phyloP scores from a whole-genome alignment of 2,113 vertebrate species.

The Solenodon paradoxus region DNA sequence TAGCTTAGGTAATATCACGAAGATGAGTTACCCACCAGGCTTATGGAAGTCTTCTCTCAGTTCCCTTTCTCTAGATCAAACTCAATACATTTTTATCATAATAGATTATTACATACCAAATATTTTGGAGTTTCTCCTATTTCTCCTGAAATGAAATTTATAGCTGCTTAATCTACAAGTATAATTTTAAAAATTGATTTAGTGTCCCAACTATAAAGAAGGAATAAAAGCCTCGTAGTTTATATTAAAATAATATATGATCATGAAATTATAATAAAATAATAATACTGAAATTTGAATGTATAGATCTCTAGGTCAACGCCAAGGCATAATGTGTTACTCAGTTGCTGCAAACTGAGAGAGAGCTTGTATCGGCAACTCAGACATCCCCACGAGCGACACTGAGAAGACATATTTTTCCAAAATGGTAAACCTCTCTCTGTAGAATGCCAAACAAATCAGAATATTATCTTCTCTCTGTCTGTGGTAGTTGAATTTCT shows the following conservation, averaged over 20 bases:
- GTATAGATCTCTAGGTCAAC: not conserved
- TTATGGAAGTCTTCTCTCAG: not conserved
- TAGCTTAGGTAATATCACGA: not conserved
- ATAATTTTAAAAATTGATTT: constrained; percentile 18
- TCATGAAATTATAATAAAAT: too few relatives aligned
- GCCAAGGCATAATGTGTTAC: not conserved
- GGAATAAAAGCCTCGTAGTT: not conserved
- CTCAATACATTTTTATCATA: not conserved
- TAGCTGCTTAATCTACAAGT: not conserved
- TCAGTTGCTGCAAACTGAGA: constrained; percentile 4
- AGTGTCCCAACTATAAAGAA: not conserved
- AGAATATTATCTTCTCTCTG: not conserved
- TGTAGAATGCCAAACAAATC: constrained; percentile 13
- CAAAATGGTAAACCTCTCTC: not conserved
- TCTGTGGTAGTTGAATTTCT: not conserved
- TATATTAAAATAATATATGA: not conserved
- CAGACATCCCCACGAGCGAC: not conserved
- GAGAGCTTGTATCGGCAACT: not conserved
- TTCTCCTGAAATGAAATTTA: constrained; percentile 4
- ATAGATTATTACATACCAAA: not conserved
- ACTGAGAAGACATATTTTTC: not conserved
- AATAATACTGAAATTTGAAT: too few relatives aligned
- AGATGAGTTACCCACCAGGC: not conserved
- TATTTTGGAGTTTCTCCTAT: not conserved
- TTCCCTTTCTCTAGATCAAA: not conserved